Evolutionary conservation across 1,140 invertebrate genomes (phyloP), one percentile per base, ranked within the genome.

Genomic region (Hypothenemus hampei): DNA sequence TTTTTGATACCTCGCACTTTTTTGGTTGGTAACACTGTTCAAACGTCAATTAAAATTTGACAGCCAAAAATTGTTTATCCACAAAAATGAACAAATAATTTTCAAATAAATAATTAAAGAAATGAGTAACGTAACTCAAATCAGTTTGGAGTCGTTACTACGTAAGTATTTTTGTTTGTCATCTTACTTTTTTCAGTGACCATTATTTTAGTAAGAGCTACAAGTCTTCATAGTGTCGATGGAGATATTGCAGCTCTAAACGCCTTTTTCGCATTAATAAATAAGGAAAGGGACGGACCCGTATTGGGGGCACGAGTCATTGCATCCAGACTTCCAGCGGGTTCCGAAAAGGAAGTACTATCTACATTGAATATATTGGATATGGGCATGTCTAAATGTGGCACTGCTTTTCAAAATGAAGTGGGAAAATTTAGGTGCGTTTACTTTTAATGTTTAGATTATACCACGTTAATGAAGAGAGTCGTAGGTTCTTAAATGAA

Each of bases 401-500:
- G 92, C 8, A 69, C 77, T 19, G 72, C 77, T 58, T 96, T 98
- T 72, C 89, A 91, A 67, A 80, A 86, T 39, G 94, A 98, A 81
- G 82, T 97, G 49, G 91, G 91, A 45, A 97, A 97, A 75, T 98
- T 97, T 74, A 78, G 87, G 35, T 53, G 36, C 35, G 21, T 26
- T 31, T 4, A 15, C 4, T n/a, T n/a, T n/a, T n/a, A n/a, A n/a
- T n/a, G n/a, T n/a, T n/a, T n/a, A n/a, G n/a, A n/a, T n/a, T n/a
- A n/a, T n/a, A n/a, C n/a, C n/a, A n/a, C n/a, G n/a, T n/a, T n/a
- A n/a, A n/a, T n/a, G n/a, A 29, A 29, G 1, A 15, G n/a, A 20
- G 8, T 36, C 18, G 97, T 96, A 78, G 87, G 29, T 98, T 98
- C 71, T 77, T 99, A 3, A 98, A 99, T 77, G 93, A 98, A 77